These are phyloP conservation scores for Orientallactaga sibirica DNA, from an alignment of 2,797 vertebrate species.

Conservation along the genomic window DNA sequence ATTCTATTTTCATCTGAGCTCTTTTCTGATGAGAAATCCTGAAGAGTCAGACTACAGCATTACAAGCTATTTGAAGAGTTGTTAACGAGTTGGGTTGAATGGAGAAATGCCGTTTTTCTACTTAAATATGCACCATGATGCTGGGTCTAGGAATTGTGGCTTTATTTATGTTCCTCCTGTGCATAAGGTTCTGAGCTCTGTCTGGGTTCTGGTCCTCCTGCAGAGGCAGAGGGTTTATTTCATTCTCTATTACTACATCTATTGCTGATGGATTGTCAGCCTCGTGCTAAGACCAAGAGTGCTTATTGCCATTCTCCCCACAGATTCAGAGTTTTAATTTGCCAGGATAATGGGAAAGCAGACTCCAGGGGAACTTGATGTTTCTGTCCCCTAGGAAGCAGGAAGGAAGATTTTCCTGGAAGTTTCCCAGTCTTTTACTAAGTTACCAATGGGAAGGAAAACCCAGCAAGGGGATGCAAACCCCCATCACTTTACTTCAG, in stretches of 20 bases:
- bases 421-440: background rate
- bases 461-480: background rate
- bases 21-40: background rate
- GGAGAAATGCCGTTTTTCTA: background rate
- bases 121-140: background rate
- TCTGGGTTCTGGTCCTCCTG: background rate
- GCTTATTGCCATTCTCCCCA: background rate
- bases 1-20: background rate
- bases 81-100: background rate
- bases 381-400: background rate
- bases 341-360: no score
- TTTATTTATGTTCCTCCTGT: background rate
- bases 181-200: background rate
- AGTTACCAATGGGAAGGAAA: background rate
- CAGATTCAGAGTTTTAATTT: background rate
- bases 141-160: background rate
- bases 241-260: background rate
- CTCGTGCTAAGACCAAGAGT: background rate
- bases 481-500: no score
- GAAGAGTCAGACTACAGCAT: accelerated
- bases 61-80: background rate
- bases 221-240: background rate
- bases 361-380: accelerated
- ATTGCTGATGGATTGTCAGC: background rate
- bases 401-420: background rate